Percentiles rank a stretch among this genome's conserved stretches.
Evolutionary conservation across 2,113 vertebrate species (phyloP).

Genomic region (Reinhardtius hippoglossoides): DNA sequence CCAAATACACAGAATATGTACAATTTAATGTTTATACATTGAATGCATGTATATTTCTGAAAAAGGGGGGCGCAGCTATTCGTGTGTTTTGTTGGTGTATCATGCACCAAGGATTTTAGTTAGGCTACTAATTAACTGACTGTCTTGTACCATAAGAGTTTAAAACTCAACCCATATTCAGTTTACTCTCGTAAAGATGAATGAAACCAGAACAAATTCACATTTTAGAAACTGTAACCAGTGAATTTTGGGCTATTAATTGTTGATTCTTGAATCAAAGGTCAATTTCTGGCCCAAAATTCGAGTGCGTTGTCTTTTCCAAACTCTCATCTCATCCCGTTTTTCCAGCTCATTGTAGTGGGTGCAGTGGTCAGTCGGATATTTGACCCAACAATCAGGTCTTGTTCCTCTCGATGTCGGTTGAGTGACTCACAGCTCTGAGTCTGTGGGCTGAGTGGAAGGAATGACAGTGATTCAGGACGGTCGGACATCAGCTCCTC

Average conservation of each 20-base stretch:
- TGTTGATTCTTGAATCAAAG: not conserved
- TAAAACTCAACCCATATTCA: no score
- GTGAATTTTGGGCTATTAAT: not conserved
- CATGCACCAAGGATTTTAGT: no score
- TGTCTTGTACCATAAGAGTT: no score
- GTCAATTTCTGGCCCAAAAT: not conserved
- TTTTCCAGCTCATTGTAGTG: conserved; percentile 25
- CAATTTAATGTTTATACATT: no score
- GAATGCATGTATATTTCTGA: no score
- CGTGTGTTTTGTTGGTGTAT: no score
- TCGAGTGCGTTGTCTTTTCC: not conserved
- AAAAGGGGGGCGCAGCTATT: no score
- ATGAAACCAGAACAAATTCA: no score
- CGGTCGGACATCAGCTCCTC: conserved; percentile 29
- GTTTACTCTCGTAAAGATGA: no score
- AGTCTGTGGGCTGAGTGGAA: conserved; percentile 69
- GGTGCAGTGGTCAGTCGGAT: conserved; percentile 42
- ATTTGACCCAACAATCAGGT: conserved; percentile 67
- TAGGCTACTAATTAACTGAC: no score
- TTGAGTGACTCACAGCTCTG: conserved; percentile 57
- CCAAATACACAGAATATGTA: not conserved
- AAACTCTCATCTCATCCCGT: not conserved
- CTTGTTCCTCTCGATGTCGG: conserved; percentile 59
- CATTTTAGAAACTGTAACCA: no score
- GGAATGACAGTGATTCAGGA: conserved; percentile 56